Conservation (phyloP, 1,140 invertebrate species). For the Pachypsylla venusta region DNA sequence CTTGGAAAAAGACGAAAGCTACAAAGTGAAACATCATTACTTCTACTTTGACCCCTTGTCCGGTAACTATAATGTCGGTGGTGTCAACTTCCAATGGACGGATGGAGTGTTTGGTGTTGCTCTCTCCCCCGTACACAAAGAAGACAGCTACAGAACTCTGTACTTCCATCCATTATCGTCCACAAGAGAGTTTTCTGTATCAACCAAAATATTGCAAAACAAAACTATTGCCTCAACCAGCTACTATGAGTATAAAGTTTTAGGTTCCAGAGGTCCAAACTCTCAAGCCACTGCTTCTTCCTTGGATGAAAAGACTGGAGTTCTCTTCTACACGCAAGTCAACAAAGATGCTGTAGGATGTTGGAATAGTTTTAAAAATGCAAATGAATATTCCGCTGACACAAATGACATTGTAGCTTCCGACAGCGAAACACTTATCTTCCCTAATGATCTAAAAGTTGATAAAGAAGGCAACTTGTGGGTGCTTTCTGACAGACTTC, state of each 20-base stretch:
- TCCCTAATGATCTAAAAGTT: slow-evolving; percentile 61
- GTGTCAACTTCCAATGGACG: slow-evolving; percentile 53
- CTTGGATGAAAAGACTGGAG: slow-evolving; percentile 48
- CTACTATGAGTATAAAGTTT: slow-evolving; percentile 46
- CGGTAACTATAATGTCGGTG: slow-evolving; percentile 49
- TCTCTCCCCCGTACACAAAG: slow-evolving; percentile 35
- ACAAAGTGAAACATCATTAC: slow-evolving; percentile 59
- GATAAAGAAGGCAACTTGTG: slow-evolving; percentile 52
- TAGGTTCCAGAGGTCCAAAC: slow-evolving; percentile 51
- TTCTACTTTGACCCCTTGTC: slow-evolving; percentile 64
- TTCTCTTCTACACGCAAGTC: slow-evolving; percentile 57
- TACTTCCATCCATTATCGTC: slow-evolving; percentile 65
- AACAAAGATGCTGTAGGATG: slow-evolving; percentile 61
- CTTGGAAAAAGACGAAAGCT: slow-evolving; percentile 51
- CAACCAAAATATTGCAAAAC: slow-evolving; percentile 42
- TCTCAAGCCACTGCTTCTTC: slow-evolving; percentile 58
- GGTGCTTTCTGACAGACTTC: slow-evolving; percentile 54
- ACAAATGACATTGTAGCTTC: slow-evolving; percentile 42
- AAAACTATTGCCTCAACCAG: slow-evolving; percentile 39
- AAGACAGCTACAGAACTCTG: slow-evolving; percentile 48
- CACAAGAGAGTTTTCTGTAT: slow-evolving; percentile 47
- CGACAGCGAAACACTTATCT: slow-evolving; percentile 53
- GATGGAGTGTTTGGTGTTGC: slow-evolving; percentile 59
- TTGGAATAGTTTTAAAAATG: slow-evolving; percentile 47
- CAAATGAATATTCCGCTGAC: slow-evolving; percentile 20